Evolutionary conservation across 2,113 vertebrate genomes (phyloP), one percentile per base, ranked within the genome.

Genomic region (Eclectus roratus): DNA sequence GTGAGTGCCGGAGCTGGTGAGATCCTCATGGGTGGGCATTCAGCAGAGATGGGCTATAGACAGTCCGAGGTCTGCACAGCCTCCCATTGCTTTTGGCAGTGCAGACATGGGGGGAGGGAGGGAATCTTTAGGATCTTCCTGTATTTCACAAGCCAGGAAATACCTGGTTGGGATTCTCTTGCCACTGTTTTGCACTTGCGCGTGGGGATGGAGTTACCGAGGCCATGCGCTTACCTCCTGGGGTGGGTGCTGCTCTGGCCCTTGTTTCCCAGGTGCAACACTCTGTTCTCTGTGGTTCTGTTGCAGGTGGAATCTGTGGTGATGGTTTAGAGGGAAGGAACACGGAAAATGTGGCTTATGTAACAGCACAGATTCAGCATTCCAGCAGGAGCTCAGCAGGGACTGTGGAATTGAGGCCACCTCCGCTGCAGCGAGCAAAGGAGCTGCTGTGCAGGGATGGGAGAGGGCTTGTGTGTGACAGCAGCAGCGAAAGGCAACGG

Each of bases 361-460:
- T 89, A 89, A 93, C 44, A 25, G 19, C 50, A 28, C 17, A 39
- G 70, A 80, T 76, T 31, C 61, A 61, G 13, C 31, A 29, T 76
- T 47, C 13, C 50, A 66, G 70, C 74, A n/a, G 87, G 35, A 68
- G 81, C 85, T 89, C 63, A 21, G 71, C 11, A 27, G 56, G 50
- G 65, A 29, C 69, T 29, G 71, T 58, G 28, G n/a, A 37, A 53
- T 72, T 25, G 79, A 41, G 88, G 80, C 43, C 72, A 80, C 31
- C 76, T 28, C 28, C 0, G 10, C 77, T 69, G 73, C 81, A 41
- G 55, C 0, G 2, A 47, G 27, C 0, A 1, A 11, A 19, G 82
- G 85, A 65, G 63, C 63, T 21, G 50, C 13, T 11, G 5, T 18
- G 10, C 7, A 28, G 17, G 4, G 17, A 8, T 24, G 50, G 73